Evolutionary conservation across 2,797 vertebrate genomes (phyloP).

Genomic region (Thalassophryne amazonica): DNA sequence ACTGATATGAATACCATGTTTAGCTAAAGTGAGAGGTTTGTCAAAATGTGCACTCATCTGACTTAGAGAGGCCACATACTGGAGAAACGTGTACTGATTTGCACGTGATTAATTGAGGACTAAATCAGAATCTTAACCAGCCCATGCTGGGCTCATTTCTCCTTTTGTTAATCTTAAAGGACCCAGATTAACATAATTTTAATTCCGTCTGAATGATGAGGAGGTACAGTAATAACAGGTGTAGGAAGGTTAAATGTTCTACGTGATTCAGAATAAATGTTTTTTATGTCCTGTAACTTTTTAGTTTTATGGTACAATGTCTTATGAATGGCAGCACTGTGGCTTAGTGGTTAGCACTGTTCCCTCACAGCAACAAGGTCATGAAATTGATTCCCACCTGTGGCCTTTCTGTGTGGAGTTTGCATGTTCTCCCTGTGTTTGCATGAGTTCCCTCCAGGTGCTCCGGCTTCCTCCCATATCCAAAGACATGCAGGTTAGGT

Average conservation of each 20-base stretch:
- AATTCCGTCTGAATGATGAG: conserved; percentile 8
- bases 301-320: too few relatives aligned
- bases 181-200: conserved; percentile 16
- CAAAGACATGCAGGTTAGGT: too few relatives aligned
- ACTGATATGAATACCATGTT: conserved; percentile 37
- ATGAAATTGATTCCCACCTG: too few relatives aligned
- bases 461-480: too few relatives aligned
- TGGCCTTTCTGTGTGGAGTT: too few relatives aligned
- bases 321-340: too few relatives aligned
- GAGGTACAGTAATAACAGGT: neutral
- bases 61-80: conserved; percentile 10
- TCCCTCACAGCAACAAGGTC: too few relatives aligned
- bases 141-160: neutral
- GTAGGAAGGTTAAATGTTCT: conserved; percentile 13
- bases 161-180: conserved; percentile 11
- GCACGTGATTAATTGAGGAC: conserved; percentile 7
- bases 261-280: too few relatives aligned
- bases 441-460: too few relatives aligned
- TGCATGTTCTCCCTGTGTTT: too few relatives aligned
- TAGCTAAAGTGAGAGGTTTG: conserved; percentile 13
- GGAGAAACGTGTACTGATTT: conserved; percentile 5
- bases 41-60: conserved; percentile 5
- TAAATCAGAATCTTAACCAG: conserved; percentile 1
- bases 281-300: too few relatives aligned
- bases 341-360: too few relatives aligned